Percentiles rank a stretch among this genome's conserved stretches.
phyloP scores from a whole-genome alignment of 2,888 invertebrate species.

The Caenorhabditis sp. region DNA sequence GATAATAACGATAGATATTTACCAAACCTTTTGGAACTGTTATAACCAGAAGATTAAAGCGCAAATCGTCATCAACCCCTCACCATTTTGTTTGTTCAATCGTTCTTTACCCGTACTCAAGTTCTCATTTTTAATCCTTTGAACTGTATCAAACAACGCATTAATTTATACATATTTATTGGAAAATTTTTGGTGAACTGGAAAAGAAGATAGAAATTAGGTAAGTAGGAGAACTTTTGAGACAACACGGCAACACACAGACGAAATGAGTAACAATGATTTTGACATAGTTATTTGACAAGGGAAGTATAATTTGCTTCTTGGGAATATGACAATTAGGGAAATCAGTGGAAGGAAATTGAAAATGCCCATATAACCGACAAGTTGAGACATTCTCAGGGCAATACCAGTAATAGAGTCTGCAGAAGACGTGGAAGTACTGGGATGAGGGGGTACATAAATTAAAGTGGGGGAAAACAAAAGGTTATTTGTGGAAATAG shows the following conservation, averaged over 20 bases:
- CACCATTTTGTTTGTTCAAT: neutral
- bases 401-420: no score
- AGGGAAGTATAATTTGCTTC: neutral
- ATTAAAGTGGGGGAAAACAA: slow-evolving; percentile 25
- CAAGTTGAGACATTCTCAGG: no score
- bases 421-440: neutral
- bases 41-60: slow-evolving; percentile 46
- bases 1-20: no score
- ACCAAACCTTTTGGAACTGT: slow-evolving; percentile 41
- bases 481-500: slow-evolving; percentile 33
- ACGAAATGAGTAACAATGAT: slow-evolving; percentile 36
- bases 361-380: no score
- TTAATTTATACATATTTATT: slow-evolving; percentile 24
- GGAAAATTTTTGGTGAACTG: neutral
- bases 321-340: no score
- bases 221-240: slow-evolving; percentile 42
- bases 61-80: slow-evolving; percentile 38
- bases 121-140: neutral
- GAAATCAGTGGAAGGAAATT: no score
- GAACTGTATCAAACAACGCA: neutral
- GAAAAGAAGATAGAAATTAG: neutral
- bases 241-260: slow-evolving; percentile 43
- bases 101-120: neutral
- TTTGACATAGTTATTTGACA: neutral
- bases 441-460: slow-evolving; percentile 13